A percentile compares a stretch with the other conserved stretches of the same genome.
Evolutionary conservation across 2,888 invertebrate species (phyloP).

Genomic region (Ectemnius cavifrons): DNA sequence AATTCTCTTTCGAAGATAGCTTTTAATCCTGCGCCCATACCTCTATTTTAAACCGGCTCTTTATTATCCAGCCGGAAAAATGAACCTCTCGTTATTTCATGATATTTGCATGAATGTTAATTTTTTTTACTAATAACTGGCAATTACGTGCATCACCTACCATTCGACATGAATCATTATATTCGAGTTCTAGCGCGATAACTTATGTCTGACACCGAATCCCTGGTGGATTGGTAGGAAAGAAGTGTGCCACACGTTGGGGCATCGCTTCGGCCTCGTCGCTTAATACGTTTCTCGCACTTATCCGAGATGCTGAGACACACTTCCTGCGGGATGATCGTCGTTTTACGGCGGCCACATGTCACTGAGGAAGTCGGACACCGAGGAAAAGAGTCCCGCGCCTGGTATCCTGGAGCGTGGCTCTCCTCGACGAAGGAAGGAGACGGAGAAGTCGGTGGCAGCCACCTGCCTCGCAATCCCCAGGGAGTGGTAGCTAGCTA

Average conservation of each 20-base stretch:
- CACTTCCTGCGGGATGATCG: conserved; percentile 57
- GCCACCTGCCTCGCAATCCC: conserved; percentile 68
- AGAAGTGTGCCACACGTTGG: too few relatives aligned
- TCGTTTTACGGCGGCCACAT: conserved; percentile 63
- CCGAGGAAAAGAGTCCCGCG: conserved; percentile 43
- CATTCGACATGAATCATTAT: too few relatives aligned
- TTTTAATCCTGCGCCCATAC: conserved; percentile 35
- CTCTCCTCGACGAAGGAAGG: conserved; percentile 43
- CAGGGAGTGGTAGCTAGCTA: conserved; percentile 39
- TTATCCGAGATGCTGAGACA: conserved; percentile 23
- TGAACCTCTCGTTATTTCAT: conserved; percentile 9
- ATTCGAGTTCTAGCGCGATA: too few relatives aligned
- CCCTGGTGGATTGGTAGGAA: too few relatives aligned
- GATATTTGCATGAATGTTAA: too few relatives aligned
- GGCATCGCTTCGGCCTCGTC: not conserved
- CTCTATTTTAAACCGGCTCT: conserved; percentile 28
- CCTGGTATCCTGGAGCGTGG: conserved; percentile 65
- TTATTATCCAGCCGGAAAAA: conserved; percentile 8
- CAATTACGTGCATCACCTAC: too few relatives aligned
- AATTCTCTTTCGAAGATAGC: conserved; percentile 30
- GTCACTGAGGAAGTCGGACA: conserved; percentile 63
- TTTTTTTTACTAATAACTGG: too few relatives aligned
- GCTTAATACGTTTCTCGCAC: conserved; percentile 7
- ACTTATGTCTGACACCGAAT: too few relatives aligned
- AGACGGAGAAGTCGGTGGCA: conserved; percentile 52